Percentiles rank a stretch among this genome's conserved stretches.
Conservation (phyloP, 2,113 vertebrate genomes). For the Atrichornis clamosus region DNA sequence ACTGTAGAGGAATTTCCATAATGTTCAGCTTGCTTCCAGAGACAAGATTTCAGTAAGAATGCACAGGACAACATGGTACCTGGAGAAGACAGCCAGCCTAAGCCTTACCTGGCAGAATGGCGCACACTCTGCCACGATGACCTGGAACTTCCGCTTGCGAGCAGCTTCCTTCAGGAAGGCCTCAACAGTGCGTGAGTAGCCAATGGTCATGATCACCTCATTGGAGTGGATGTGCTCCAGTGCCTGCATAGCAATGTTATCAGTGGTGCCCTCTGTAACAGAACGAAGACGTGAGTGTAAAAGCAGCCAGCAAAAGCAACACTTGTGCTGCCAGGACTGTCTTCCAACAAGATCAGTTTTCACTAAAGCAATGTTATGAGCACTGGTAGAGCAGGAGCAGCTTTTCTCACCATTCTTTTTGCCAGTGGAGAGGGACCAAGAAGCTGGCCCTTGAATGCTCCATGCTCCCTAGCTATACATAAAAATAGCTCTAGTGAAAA, state of each 20-base stretch:
- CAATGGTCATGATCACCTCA: conserved; percentile 98
- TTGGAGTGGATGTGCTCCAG: conserved; percentile 98
- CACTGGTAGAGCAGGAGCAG: background rate
- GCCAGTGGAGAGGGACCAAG: background rate
- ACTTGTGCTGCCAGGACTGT: background rate
- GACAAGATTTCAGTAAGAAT: background rate
- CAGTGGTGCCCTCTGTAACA: conserved; percentile 88
- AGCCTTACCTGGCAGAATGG: conserved; percentile 93
- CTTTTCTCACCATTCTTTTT: background rate
- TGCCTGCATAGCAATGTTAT: conserved; percentile 95
- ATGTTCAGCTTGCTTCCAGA: background rate
- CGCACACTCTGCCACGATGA: conserved; percentile 95
- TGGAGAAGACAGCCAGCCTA: background rate
- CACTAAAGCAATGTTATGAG: background rate
- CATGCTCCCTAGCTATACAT: background rate
- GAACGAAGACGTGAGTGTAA: background rate
- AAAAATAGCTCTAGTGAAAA: background rate
- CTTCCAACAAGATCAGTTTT: background rate
- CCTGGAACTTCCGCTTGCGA: conserved; percentile 93
- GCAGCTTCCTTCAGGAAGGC: conserved; percentile 93
- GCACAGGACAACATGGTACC: fast-evolving
- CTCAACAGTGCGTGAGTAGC: conserved; percentile 90
- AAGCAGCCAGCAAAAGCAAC: background rate
- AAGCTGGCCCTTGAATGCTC: background rate
- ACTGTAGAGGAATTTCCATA: background rate